Evolutionary conservation across 1,140 invertebrate species (phyloP), one percentile per base, ranked within the genome.

Genomic region (Campoletis sonorensis): DNA sequence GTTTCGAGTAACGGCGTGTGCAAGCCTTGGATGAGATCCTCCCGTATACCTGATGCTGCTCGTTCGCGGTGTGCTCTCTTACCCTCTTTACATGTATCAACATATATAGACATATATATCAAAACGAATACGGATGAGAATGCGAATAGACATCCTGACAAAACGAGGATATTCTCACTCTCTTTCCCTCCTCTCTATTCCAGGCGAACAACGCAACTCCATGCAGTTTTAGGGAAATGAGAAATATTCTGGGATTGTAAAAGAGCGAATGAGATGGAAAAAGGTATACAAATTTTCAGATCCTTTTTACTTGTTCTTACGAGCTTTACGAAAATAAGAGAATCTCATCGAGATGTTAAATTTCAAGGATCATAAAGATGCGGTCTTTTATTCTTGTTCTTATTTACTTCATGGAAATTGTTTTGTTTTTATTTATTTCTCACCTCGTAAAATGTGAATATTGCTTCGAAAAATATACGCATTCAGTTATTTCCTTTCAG

Each of bases 181-280:
- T 64, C 61, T 64, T 26, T 64, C 61, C 23, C 61, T 64, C 27
- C 61, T 64, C 61, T 26, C 58, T 64, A 21, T 64, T 64, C 2
- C 18, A n/a, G 51, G 51, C 4, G 18, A 54, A 54, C 1, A 54
- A 21, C 51, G n/a, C n/a, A 54, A 54, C 16, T 1, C 18, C 51
- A 8, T n/a, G 51, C 51, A 54, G 45, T 40, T 71, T 71, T 71
- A 23, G 68, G 68, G 68, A 80, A 80, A 80, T 80, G 33, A 80
- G 54, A 80, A 80, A 58, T 64, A 71, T 72, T 49, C 67, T 33
- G 61, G 33, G n/a, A 67, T 40, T 45, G 58, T 4, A 5, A 70
- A 26, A 73, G 54, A 73, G 21, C 11, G 23, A 72, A 68, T 18
- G 37, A 30, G 37, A 67, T 37, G 21, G 33, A 26, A 67, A 33